Evolutionary conservation across 2,888 invertebrate genomes (phyloP), one percentile per base, ranked within the genome.

Genomic region (Spialia ferax): DNA sequence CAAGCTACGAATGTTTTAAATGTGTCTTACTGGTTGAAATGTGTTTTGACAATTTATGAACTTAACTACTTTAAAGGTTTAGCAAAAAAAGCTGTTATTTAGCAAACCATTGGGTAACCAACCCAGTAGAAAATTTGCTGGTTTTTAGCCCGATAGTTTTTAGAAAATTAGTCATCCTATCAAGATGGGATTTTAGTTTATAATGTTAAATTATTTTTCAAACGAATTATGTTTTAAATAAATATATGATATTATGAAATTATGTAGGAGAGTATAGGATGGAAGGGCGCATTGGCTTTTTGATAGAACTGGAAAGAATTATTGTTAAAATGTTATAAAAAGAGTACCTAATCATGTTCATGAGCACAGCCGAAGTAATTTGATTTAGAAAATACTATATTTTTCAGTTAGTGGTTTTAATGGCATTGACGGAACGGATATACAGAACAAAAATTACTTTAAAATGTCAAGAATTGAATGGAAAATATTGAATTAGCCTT

Each of bases 211-310:
- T 48, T 6, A 61, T 13, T 32, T 50, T 55, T 35, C 54, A 38
- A 35, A 63, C 29, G 50, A 63, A 23, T 55, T 63, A 45, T 63
- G 29, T 63, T 42, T 42, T 55, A 63, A 11, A 20, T 10, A 38
- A 23, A 35, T n/a, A n/a, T n/a, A 18, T 29, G 15, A 45, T 26
- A 45, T 63, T 45, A 63, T 63, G 63, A 48, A 26, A 38, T 57
- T 60, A 50, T 15, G 23, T 1, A 50, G 50, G 13, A 8, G 13
- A 15, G 8, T 48, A 20, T 20, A 11, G 32, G 48, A 20, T 20
- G 6, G 48, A 42, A 42, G 5, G n/a, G 48, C 48, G 18, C 4
- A 48, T 5, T n/a, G 10, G 20, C 45, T 15, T 48, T 48, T 45
- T 8, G 48, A 2, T 48, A 18, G 42, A 15, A 48, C 20, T 48